Evolutionary conservation across 2,888 invertebrate species (phyloP), one percentile per base, ranked within the genome.

Genomic region (Helleia helle): DNA sequence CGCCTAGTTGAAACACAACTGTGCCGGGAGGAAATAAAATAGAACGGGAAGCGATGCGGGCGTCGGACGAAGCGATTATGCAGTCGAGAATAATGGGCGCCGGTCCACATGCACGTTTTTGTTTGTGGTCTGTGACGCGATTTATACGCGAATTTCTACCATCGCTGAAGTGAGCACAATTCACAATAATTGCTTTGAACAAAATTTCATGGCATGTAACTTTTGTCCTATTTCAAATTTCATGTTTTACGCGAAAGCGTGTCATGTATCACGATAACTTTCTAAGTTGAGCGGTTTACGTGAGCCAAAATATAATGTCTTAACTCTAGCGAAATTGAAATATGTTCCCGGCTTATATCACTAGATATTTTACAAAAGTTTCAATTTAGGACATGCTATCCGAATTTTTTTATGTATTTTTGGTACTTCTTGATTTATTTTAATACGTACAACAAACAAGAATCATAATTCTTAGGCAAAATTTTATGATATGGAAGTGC

Each of bases 71-170:
- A 80, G 79, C 83, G 83, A 84, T 84, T 84, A 84, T 84, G 81
- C 83, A 81, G 83, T 80, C 74, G 81, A 84, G 80, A 84, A 83
- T 84, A 84, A 83, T 84, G 81, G 83, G 67, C 70, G 74, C 72
- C 76, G 75, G 79, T 81, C 83, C 79, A 77, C 83, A 79, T 84
- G 80, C 76, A 81, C 83, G 81, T 81, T 83, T 84, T 83, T 83
- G 83, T 84, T 84, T 83, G 84, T 80, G 84, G 83, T 79, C 80
- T 80, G 77, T 80, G 84, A 83, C 80, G 83, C 83, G 81, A 84
- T 84, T 83, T 84, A 84, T 83, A 75, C 74, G 67, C 67, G 77
- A 81, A 81, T 73, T 81, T 80, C 80, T 76, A 73, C 79, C 76
- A 70, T 74, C 71, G 73, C 72, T 72, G 71, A 81, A 81, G 77